Evolutionary conservation across 2,113 vertebrate species (phyloP).

Genomic region (Meleagris gallopavo): DNA sequence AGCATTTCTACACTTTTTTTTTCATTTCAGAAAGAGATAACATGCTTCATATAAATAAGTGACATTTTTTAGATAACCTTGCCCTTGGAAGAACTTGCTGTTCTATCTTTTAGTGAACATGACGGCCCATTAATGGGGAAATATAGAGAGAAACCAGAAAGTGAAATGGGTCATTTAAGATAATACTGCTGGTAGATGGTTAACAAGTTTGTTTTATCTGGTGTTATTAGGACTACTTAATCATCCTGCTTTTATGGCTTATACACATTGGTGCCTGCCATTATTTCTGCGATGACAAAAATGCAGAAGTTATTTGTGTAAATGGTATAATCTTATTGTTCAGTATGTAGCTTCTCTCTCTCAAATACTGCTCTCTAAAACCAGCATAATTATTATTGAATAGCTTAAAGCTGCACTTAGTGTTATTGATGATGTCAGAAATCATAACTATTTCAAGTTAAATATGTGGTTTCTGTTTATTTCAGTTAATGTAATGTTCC

Average conservation of each 20-base stretch:
- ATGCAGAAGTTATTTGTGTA: conserved; percentile 33
- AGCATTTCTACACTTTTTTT: background rate
- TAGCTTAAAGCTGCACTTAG: conserved; percentile 46
- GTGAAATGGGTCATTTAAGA: background rate
- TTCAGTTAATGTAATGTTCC: background rate
- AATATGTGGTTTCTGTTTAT: conserved; percentile 16
- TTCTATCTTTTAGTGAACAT: background rate
- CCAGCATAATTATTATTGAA: conserved; percentile 16
- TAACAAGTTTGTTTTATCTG: background rate
- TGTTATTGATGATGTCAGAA: conserved; percentile 44
- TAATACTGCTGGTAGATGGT: background rate
- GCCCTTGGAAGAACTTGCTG: background rate
- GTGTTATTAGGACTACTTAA: background rate
- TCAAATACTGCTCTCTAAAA: conserved; percentile 18
- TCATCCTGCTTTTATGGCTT: background rate
- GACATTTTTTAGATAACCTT: background rate
- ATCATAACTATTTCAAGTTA: conserved; percentile 12
- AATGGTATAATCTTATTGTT: conserved; percentile 40
- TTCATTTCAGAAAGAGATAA: background rate
- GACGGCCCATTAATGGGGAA: conserved; percentile 1
- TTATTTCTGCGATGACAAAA: background rate
- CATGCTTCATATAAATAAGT: background rate
- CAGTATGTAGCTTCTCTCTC: background rate
- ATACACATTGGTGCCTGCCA: background rate
- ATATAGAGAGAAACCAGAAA: background rate